Base-by-base conservation (phyloP, 1,140 invertebrate genomes). In the Apis florea region DNA sequence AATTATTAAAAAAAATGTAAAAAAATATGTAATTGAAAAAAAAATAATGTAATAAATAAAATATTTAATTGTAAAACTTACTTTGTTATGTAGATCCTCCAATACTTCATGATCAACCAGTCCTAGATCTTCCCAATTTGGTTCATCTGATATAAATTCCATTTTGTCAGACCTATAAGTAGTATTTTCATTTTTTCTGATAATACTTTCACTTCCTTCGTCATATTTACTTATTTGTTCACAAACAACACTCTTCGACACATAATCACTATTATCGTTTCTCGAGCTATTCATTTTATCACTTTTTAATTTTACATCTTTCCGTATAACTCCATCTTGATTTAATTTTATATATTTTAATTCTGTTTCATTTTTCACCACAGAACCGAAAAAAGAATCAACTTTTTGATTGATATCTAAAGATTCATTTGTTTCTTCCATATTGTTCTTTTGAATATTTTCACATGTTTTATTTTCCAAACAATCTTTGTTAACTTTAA, bases 1-100 rank as follows among this genome's bases (percentile, higher is more conserved):
- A 58, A 58, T 11, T n/a, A n/a, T n/a, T n/a, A n/a, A n/a, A n/a
- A n/a, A n/a, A 9, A 19, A 58, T 24, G n/a, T 12, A 53, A 56
- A 54, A 54, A 54, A 70, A 74, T 53, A 17, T 1, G 51, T 53
- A 40, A 40, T 21, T n/a, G n/a, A n/a, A n/a, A n/a, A n/a, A n/a
- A n/a, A n/a, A n/a, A n/a, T n/a, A n/a, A n/a, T n/a, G n/a, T n/a
- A n/a, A n/a, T n/a, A n/a, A n/a, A n/a, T n/a, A n/a, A n/a, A n/a
- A n/a, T n/a, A n/a, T n/a, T n/a, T n/a, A n/a, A 15, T 78, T 21
- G 8, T 0, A 31, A 89, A 17, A 73, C 92, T 94, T 85, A 95
- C 95, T 91, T 94, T 95, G 59, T 94, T 94, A 64, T 94, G 93
- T 51, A 95, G 88, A 82, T 95, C 93, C 73, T 93, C 90, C 47